Conservation (phyloP, 2,113 vertebrate species). For the Macquaria ambigua region DNA sequence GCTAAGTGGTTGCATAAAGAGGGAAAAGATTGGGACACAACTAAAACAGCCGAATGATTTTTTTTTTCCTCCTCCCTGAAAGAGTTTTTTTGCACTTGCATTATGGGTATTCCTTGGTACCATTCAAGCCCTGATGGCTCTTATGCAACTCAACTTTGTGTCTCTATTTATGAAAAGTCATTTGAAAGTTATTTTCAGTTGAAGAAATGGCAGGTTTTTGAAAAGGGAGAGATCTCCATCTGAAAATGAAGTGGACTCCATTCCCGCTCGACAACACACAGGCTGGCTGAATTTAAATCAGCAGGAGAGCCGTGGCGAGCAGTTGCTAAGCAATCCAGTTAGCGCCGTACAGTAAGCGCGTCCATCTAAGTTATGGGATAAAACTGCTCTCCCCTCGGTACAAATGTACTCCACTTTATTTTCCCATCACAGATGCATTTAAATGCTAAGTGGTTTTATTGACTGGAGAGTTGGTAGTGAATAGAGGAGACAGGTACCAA, state of each 20-base stretch:
- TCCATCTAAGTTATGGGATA: slow-evolving; percentile 73
- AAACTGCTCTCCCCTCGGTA: slow-evolving; percentile 63
- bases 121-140: slow-evolving; percentile 35
- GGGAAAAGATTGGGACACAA: slow-evolving; percentile 6
- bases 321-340: slow-evolving; percentile 80
- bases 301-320: slow-evolving; percentile 53
- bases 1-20: slow-evolving; percentile 44
- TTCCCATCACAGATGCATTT: slow-evolving; percentile 81
- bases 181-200: slow-evolving; percentile 62
- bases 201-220: slow-evolving; percentile 50
- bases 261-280: slow-evolving; percentile 50
- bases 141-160: slow-evolving; percentile 52
- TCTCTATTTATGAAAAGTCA: slow-evolving; percentile 59
- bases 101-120: slow-evolving; percentile 36
- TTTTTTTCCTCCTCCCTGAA: slow-evolving; percentile 1
- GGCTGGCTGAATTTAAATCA: slow-evolving; percentile 72
- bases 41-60: slow-evolving; percentile 36
- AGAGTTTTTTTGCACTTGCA: slow-evolving; percentile 27
- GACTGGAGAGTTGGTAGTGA: slow-evolving; percentile 73
- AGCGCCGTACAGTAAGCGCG: slow-evolving; percentile 68
- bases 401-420: slow-evolving; percentile 80
- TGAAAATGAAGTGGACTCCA: slow-evolving; percentile 67
- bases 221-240: slow-evolving; percentile 61
- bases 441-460: slow-evolving; percentile 83
- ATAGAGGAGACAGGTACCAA: slow-evolving; percentile 64